Conservation (phyloP, 2,888 invertebrate species). For the Acanthococcus lagerstroemiae region DNA sequence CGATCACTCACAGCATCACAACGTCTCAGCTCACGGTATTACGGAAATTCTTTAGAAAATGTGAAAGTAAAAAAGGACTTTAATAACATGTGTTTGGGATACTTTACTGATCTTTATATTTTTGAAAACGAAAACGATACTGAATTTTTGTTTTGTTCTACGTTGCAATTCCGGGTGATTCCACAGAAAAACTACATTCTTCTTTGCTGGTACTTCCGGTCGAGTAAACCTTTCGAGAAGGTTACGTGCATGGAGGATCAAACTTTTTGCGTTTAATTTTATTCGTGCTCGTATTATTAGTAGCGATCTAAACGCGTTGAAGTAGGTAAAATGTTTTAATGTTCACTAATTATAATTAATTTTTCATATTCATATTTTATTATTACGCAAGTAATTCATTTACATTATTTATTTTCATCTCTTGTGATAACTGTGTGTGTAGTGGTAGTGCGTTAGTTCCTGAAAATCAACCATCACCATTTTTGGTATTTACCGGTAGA, state of each 20-base stretch:
- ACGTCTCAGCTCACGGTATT: no score
- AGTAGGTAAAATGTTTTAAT: constrained; percentile 28
- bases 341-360: constrained; percentile 11
- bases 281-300: constrained; percentile 29
- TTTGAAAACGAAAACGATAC: background rate
- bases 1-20: no score
- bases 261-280: constrained; percentile 30
- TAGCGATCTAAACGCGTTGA: constrained; percentile 26
- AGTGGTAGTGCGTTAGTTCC: constrained; percentile 29
- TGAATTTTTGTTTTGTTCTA: no score
- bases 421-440: constrained; percentile 29
- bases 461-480: constrained; percentile 29
- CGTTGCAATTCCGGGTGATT: no score
- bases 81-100: no score
- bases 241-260: constrained; percentile 28
- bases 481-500: constrained; percentile 31
- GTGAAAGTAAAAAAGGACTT: no score
- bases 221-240: constrained; percentile 25
- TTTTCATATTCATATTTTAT: constrained; percentile 3
- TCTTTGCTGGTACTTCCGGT: constrained; percentile 20
- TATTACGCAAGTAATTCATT: background rate
- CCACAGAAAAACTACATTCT: constrained; percentile 2
- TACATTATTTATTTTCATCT: background rate
- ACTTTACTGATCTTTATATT: no score
- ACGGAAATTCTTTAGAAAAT: no score